Evolutionary conservation across 2,113 vertebrate species (phyloP), one percentile per base, ranked within the genome.

Genomic region (Nibea coibor): DNA sequence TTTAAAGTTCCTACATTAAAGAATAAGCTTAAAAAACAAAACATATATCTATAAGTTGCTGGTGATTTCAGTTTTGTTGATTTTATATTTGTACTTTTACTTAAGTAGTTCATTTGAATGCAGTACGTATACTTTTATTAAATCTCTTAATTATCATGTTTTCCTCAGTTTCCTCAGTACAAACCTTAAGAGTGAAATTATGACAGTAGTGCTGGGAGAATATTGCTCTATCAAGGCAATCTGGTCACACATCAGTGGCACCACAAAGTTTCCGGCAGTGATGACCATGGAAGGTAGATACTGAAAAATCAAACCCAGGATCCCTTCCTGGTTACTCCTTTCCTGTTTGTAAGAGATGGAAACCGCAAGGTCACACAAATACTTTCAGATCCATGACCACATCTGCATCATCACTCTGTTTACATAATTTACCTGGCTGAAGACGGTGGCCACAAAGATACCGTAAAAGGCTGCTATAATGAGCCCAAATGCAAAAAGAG

Each of bases 231-330:
- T 66, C 0, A 72, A 59, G 43, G 95, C 95, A 0, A 97, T 88
- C 70, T 96, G 73, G 67, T 94, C 94, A 82, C 96, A 96, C 75
- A 96, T 71, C 1, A 93, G 56, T 0, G 97, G 97, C 64, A 97
- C 94, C 74, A 97, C 8, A 10, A 97, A 95, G 92, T 97, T 97
- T 75, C 93, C 95, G 0, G n/a, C 43, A 0, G 96, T 96, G 90
- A 97, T 97, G 86, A 96, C 96, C 6, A 96, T 94, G 64, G 97
- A 97, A 0, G 97, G 97, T 0, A 98, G 93, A 74, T 95, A 98
- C 69, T 96, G 77, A 19, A 94, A 90, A 63, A 93, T 2, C 12
- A 98, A 91, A 22, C 90, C 89, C 48, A 94, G 45, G 31, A 96
- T 61, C 24, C 90, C 93, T 0, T 19, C 0, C 17, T 50, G 0